These are phyloP conservation scores for Andricus curvator DNA, from an alignment of 2,888 invertebrate genomes.

Conservation along the genomic window DNA sequence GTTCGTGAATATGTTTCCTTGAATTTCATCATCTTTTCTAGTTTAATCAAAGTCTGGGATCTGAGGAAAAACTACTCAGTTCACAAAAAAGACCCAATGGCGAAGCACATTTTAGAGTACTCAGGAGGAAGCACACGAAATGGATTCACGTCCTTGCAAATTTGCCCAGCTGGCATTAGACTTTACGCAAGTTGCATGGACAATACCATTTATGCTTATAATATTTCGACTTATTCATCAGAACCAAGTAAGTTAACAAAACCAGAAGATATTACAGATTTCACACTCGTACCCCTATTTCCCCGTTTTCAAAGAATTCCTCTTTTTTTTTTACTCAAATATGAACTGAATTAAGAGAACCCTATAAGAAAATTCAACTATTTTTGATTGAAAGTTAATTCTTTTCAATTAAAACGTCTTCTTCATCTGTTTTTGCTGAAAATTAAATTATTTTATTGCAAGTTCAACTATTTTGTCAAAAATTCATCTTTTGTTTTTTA, in stretches of 20 bases:
- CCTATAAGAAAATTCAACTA: no score
- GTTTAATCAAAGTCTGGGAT: slow-evolving; percentile 92
- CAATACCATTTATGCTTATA: slow-evolving; percentile 91
- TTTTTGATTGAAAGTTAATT: no score
- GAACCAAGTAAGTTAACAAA: slow-evolving; percentile 80
- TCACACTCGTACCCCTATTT: no score
- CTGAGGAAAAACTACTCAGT: slow-evolving; percentile 88
- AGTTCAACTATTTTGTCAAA: no score
- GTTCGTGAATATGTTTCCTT: neutral
- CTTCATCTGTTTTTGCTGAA: no score
- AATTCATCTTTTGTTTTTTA: no score
- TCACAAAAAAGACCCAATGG: slow-evolving; percentile 84
- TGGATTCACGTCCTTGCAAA: slow-evolving; percentile 88
- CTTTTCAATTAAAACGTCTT: no score
- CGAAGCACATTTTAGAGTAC: slow-evolving; percentile 87
- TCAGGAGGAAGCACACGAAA: slow-evolving; percentile 85
- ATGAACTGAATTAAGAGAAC: no score
- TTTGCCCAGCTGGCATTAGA: slow-evolving; percentile 85
- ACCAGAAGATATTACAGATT: neutral
- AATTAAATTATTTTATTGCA: no score
- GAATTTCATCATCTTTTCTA: slow-evolving; percentile 47
- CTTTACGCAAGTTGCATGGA: slow-evolving; percentile 94
- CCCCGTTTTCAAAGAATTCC: no score
- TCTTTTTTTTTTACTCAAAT: no score
- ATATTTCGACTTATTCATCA: slow-evolving; percentile 84